Conservation (phyloP, 1,140 invertebrate genomes). For the Nixonia krombeini region DNA sequence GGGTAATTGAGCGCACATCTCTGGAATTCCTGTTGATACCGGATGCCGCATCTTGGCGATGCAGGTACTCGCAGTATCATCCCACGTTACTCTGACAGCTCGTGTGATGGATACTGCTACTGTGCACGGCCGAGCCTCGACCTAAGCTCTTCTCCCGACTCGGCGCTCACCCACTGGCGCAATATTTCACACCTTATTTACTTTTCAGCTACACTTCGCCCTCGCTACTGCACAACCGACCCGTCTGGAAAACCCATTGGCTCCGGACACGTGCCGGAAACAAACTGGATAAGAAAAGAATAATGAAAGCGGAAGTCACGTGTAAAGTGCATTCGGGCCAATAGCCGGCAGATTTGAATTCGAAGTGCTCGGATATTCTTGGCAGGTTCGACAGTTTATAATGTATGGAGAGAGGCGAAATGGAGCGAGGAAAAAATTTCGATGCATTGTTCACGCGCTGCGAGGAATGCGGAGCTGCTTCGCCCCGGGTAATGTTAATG, state of each 20-base stretch:
- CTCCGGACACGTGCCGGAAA: conserved; percentile 49
- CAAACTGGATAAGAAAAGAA: conserved; percentile 50
- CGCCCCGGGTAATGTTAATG: no score
- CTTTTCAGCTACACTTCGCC: conserved; percentile 50
- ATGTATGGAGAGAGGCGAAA: no score
- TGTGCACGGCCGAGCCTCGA: conserved; percentile 25
- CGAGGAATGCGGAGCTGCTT: no score
- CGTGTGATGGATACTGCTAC: conserved; percentile 49
- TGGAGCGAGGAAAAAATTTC: no score
- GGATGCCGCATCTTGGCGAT: conserved; percentile 32
- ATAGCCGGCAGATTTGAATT: conserved; percentile 41
- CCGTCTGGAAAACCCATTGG: conserved; percentile 46
- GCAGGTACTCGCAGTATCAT: conserved; percentile 12
- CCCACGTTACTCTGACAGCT: conserved; percentile 47
- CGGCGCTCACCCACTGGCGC: conserved; percentile 40
- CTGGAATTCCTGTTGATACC: conserved; percentile 13
- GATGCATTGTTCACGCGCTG: no score
- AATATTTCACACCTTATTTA: conserved; percentile 58
- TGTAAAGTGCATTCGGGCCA: conserved; percentile 44
- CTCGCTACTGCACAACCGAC: conserved; percentile 27
- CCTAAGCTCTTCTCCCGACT: conserved; percentile 19
- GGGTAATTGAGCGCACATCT: conserved; percentile 6
- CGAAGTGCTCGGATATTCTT: conserved; percentile 6
- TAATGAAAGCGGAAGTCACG: conserved; percentile 51
- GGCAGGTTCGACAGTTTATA: no score